Evolutionary conservation across 2,113 vertebrate species (phyloP).

Genomic region (Elgaria multicarinata): DNA sequence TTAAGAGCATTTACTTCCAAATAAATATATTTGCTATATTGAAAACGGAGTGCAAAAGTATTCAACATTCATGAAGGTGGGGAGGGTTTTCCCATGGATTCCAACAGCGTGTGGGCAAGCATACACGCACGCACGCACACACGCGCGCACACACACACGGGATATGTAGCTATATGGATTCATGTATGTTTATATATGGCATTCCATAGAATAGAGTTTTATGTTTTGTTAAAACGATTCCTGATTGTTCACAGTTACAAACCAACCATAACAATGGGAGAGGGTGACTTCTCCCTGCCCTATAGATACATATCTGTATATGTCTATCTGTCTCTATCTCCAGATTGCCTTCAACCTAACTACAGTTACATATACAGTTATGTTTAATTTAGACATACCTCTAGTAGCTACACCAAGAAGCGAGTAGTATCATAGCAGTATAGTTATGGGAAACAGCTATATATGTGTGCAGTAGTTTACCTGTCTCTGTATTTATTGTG

Average conservation of each 20-base stretch:
- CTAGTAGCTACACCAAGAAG: no score
- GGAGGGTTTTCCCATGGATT: background rate
- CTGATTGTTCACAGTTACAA: background rate
- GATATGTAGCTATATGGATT: no score
- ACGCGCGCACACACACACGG: no score
- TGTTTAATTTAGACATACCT: no score
- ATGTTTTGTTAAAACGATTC: no score
- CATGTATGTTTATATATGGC: no score
- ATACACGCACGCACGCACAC: no score
- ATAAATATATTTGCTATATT: background rate
- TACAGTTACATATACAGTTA: background rate
- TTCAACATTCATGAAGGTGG: background rate
- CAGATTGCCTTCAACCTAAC: background rate
- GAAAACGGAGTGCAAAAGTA: background rate
- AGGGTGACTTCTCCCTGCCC: background rate
- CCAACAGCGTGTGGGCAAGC: fast-evolving
- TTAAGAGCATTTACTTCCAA: background rate
- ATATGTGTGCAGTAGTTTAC: fast-evolving
- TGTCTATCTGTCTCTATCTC: background rate
- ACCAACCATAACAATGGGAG: background rate
- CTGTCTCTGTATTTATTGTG: fast-evolving
- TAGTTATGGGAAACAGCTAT: background rate
- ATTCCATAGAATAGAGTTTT: background rate
- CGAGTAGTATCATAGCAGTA: background rate
- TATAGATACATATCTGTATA: background rate